phyloP scores from a whole-genome alignment of 2,113 vertebrate species.

The Glaucomys volans region DNA sequence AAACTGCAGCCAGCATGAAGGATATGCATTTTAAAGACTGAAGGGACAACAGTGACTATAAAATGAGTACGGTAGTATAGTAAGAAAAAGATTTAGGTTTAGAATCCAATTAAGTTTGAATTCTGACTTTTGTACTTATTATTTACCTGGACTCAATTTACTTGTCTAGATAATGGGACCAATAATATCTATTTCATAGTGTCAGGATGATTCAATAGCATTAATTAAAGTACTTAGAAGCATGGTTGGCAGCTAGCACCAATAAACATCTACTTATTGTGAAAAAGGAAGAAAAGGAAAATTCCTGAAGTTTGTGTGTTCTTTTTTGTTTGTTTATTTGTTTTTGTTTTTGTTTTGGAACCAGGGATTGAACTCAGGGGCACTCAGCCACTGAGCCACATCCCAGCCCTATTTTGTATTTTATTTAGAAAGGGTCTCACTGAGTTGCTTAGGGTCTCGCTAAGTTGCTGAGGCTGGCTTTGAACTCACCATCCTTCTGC shows the following conservation, averaged over 20 bases:
- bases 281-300: background rate
- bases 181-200: background rate
- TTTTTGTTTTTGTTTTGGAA: no score
- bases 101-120: background rate
- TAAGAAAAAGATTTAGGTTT: background rate
- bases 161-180: constrained; percentile 20
- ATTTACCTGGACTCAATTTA: background rate
- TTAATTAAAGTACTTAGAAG: background rate
- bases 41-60: background rate
- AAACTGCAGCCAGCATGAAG: background rate
- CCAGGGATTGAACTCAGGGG: no score
- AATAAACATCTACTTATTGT: constrained; percentile 27
- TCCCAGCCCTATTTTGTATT: no score
- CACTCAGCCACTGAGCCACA: no score
- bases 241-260: background rate
- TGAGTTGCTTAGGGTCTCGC: no score
- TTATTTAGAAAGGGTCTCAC: no score
- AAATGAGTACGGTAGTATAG: background rate
- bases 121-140: background rate
- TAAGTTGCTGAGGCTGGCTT: no score
- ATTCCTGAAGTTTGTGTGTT: background rate
- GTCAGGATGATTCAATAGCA: background rate
- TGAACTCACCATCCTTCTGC: no score
- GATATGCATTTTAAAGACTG: background rate
- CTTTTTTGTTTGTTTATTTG: no score